Evolutionary conservation across 2,113 vertebrate species (phyloP), one percentile per base, ranked within the genome.

Genomic region (Ancistrus triradiatus): DNA sequence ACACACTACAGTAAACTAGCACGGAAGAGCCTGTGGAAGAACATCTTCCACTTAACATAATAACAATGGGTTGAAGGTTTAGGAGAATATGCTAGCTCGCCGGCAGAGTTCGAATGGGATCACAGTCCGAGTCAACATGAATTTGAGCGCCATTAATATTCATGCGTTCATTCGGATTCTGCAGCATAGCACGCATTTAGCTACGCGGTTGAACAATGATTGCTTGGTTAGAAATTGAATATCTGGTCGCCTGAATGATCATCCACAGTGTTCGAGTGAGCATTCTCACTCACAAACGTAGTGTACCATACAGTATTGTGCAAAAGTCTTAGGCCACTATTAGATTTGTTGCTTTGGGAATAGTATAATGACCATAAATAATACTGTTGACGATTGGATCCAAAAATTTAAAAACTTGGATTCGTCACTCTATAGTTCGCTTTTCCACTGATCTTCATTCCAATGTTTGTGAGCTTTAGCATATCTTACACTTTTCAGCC

Each of bases 131-230:
- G 76, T 78, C 77, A 73, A 78, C 59, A 70, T 69, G 72, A 70
- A 78, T 75, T 51, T 50, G 58, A 75, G 70, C 68, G 66, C 31
- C 72, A 82, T 79, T 68, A 76, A 79, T 80, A 81, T 70, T 78
- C 74, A 79, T 77, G 71, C 59, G 43, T 47, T 61, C 74, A 77
- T 84, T 81, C 57, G 53, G 64, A 85, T 80, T 74, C 81, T 69
- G 51, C 21, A 49, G 59, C 59, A 63, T 58, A 14, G 40, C 38
- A 46, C 27, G 65, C 80, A 44, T 78, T 81, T 72, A 79, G 74
- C 68, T 64, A 73, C 63, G 76, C 77, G 75, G 77, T 80, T 79
- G 78, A 78, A 75, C 67, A 63, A 74, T 73, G 69, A 83, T 78
- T 64, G 56, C 63, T 31, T 42, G n/a, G 46, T 68, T 50, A 80